These are phyloP conservation scores for Sarcophaga rosellei DNA, from an alignment of 2,888 invertebrate species.

Conservation along the genomic window DNA sequence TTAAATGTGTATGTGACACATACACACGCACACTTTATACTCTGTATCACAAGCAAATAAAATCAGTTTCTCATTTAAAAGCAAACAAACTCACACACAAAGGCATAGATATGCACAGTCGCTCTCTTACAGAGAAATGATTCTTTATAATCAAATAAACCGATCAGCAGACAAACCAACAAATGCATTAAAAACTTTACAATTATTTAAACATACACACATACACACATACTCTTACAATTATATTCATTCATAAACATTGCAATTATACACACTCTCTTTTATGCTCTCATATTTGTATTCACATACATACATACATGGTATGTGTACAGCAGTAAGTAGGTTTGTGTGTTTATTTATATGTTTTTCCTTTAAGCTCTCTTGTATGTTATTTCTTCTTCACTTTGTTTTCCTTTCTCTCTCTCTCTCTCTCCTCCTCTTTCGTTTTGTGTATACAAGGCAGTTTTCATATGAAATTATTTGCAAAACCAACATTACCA, in stretches of 20 bases:
- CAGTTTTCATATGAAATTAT: slow-evolving; percentile 63
- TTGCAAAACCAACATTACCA: slow-evolving; percentile 57
- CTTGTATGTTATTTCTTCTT: no score
- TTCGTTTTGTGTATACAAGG: slow-evolving; percentile 47
- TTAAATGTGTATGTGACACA: neutral
- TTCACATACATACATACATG: neutral
- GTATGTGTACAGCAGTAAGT: neutral
- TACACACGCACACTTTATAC: neutral
- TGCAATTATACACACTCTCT: slow-evolving; percentile 15
- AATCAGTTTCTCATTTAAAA: neutral
- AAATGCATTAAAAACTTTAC: neutral
- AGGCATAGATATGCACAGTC: neutral
- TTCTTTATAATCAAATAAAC: neutral
- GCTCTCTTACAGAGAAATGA: no score
- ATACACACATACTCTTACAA: neutral
- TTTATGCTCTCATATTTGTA: neutral
- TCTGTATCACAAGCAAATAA: neutral
- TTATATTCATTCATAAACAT: neutral
- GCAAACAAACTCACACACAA: neutral
- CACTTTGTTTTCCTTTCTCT: no score
- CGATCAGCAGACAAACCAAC: neutral
- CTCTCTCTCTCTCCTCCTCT: no score
- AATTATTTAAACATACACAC: neutral
- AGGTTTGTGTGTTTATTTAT: neutral
- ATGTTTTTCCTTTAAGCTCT: no score